Percentiles rank a stretch among this genome's conserved stretches.
Conservation (phyloP, 2,797 vertebrate genomes). For the Tauraco hartlaubi region DNA sequence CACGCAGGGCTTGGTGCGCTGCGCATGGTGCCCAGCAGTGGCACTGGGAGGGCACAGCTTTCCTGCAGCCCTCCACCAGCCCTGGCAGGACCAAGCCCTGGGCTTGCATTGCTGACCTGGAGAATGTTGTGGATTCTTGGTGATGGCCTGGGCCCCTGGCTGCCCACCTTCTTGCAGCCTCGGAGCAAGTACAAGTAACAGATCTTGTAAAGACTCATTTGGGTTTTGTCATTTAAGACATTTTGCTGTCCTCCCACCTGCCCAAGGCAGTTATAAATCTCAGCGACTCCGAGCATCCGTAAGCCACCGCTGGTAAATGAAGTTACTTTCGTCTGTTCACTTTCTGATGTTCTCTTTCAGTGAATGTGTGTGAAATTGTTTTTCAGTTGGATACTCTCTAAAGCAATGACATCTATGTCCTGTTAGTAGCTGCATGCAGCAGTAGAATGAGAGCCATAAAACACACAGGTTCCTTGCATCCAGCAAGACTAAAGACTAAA, state of each 20-base stretch:
- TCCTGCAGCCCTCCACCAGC: neutral
- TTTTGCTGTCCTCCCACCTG: neutral
- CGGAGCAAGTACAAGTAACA: rapidly evolving
- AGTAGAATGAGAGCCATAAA: neutral
- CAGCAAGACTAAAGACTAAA: neutral
- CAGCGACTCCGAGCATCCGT: neutral
- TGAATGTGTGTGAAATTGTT: neutral
- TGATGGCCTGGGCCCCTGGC: neutral
- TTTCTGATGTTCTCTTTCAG: neutral
- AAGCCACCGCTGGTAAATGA: neutral
- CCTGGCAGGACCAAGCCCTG: neutral
- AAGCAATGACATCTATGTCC: neutral
- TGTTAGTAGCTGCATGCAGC: neutral
- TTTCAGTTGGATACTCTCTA: neutral
- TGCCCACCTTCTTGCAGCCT: neutral
- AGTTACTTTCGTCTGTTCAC: neutral
- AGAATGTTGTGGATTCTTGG: neutral
- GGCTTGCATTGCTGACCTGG: rapidly evolving
- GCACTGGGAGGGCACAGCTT: neutral
- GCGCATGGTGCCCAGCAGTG: neutral
- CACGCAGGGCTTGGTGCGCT: rapidly evolving
- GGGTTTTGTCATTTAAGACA: neutral
- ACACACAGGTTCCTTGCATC: neutral
- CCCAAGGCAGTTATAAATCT: conserved; percentile 13
- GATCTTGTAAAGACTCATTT: neutral